Evolutionary conservation across 1,140 invertebrate genomes (phyloP).

Genomic region (Saccostrea glomerata): DNA sequence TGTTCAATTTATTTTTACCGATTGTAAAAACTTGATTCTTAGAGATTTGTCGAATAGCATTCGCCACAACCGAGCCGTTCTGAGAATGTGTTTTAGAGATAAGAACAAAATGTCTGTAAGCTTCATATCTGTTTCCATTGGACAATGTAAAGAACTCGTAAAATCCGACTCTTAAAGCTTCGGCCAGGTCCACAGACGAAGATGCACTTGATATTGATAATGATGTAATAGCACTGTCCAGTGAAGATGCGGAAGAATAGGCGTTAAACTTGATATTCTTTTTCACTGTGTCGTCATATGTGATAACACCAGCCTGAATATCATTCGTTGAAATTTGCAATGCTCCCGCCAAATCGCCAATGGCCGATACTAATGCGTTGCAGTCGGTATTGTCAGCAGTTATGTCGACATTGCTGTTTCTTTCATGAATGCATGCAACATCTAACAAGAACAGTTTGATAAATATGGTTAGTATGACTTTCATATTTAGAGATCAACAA

Average conservation of each 20-base stretch:
- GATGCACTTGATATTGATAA: constrained; percentile 1
- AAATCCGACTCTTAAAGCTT: not conserved
- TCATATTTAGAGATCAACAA: not conserved
- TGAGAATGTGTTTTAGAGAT: constrained; percentile 3
- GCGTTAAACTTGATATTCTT: not conserved
- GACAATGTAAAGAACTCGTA: constrained; percentile 7
- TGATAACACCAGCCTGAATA: not conserved
- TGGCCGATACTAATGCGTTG: not conserved
- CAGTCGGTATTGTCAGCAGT: no score
- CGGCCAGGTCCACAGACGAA: not conserved
- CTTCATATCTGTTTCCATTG: not conserved
- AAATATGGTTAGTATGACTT: no score
- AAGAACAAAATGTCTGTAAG: constrained; percentile 7
- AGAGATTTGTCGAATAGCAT: not conserved
- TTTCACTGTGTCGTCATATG: not conserved
- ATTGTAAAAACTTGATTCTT: not conserved
- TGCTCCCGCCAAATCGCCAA: not conserved
- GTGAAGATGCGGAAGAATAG: not conserved
- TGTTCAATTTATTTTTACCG: not conserved
- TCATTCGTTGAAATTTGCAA: not conserved
- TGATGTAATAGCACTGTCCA: not conserved
- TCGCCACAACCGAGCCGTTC: not conserved
- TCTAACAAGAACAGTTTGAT: no score
- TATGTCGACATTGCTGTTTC: no score
- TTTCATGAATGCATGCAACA: no score